Evolutionary conservation across 1,140 invertebrate genomes (phyloP).

Genomic region (Drosophila ogumai): DNA sequence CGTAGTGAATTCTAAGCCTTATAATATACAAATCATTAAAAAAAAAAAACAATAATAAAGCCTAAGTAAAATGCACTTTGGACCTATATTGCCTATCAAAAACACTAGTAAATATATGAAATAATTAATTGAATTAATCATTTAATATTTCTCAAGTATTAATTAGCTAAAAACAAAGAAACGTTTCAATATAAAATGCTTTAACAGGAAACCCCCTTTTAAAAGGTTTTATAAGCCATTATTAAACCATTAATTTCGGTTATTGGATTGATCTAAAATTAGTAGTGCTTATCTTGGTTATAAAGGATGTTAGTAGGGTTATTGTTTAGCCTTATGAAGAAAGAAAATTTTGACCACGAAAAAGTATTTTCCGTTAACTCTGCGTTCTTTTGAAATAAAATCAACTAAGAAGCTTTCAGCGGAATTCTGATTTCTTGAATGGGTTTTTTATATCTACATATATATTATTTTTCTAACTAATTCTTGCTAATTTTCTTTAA

Average conservation of each 20-base stretch:
- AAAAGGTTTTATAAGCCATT: neutral
- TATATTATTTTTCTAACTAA: neutral
- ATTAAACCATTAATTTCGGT: neutral
- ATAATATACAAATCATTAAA: slow-evolving; percentile 5
- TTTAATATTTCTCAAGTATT: neutral
- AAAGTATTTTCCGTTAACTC: neutral
- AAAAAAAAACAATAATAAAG: slow-evolving; percentile 14
- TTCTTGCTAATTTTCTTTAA: too few relatives aligned
- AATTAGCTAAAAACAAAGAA: neutral
- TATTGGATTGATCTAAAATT: neutral
- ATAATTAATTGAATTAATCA: neutral
- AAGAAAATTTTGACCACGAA: too few relatives aligned
- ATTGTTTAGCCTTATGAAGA: neutral
- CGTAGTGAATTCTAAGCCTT: slow-evolving; percentile 5
- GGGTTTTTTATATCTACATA: too few relatives aligned
- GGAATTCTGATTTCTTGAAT: neutral
- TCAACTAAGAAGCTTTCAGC: neutral
- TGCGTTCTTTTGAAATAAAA: too few relatives aligned
- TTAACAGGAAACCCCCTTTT: neutral
- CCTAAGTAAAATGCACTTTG: slow-evolving; percentile 25
- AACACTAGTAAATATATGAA: neutral
- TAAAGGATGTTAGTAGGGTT: neutral
- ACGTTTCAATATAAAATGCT: too few relatives aligned
- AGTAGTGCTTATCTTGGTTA: neutral
- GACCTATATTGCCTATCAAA: neutral